Base-by-base conservation (phyloP, 2,113 vertebrate species). In the Setophaga kirtlandii region DNA sequence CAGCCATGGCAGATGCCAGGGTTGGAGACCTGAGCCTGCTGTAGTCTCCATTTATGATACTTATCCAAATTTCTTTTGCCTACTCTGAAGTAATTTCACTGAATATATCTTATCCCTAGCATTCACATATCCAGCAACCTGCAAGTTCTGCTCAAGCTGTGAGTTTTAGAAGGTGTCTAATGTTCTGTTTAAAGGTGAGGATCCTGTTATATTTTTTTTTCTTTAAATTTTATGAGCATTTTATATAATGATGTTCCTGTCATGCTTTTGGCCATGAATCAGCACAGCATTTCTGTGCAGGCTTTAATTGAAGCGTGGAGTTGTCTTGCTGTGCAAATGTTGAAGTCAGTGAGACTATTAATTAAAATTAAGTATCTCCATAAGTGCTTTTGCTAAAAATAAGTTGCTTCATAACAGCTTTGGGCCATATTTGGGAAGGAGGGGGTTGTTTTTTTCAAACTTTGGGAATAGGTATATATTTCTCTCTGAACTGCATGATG, bases 321-420 rank as follows among this genome's bases (percentile, higher is more conserved):
- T 92, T 93, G 92, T 94, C 94, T 97, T 18, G 44, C 92, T 94
- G 90, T 94, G 92, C 86, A 74, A 93, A 88, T 96, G 91, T 87
- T 95, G 87, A 85, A 95, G 60, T 89, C 77, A 30, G 73, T 83
- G 83, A 94, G 94, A 91, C 89, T 96, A 95, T 96, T 97, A 93
- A 94, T 97, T 96, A 96, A 96, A 96, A 91, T 76, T 89, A 94
- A 96, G 65, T 92, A 93, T 96, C 83, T 93, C 58, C 89, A 62
- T 89, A 95, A 95, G 83, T 92, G 91, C 46, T 87, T 87, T 89
- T 95, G 75, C 94, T 96, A 94, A 94, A 97, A 96, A 95, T 93
- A 94, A 82, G 91, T 96, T 85, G 59, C 86, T 96, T 94, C 81
- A 21, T 85, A 88, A 79, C 75, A 95, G 94, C 92, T 90, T 94